Base-by-base conservation (phyloP, 2,888 invertebrate species). In the Steinernema scapterisci region DNA sequence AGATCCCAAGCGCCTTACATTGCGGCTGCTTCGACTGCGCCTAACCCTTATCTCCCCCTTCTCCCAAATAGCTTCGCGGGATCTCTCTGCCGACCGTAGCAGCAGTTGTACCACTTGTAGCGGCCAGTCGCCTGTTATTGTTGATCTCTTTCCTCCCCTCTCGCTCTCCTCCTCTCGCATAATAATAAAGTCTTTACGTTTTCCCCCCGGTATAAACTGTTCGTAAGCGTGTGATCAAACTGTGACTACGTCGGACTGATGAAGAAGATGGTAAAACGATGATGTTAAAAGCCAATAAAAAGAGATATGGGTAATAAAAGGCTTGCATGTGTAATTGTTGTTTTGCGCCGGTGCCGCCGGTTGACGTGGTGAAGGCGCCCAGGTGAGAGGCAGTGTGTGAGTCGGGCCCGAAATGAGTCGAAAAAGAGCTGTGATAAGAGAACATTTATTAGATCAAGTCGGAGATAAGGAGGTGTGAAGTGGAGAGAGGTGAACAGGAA, bases 1-100 rank as follows among this genome's bases (percentile, higher is more conserved):
- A 79, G 77, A 81, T 84, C 70, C 83, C 84, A 44, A 79, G 79
- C n/a, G 84, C 84, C 13, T 72, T 77, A 13, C 78, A 82, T 75
- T 84, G 84, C 74, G 80, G 78, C 71, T 84, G 84, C 75, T 82
- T 80, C 74, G 83, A 84, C 72, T 84, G 84, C 78, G 78, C 82
- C 23, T 76, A 44, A 56, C 5, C 38, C 16, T 38, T 38, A 38
- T 38, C 9, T 38, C 38, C 9, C 38, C 31, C 21, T 38, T 11
- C 54, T 54, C 13, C 63, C 63, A 13, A 11, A 27, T 38, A 63
- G 63, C 63, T 63, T 63, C 31, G 48, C 63, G 11, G 63, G 63
- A 63, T 63, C 63, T 63, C 63, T 31, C 63, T 63, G 52, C 52
- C 52, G 52, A 63, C 31, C 63, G 27, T 63, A 25, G 52, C 52